These are phyloP conservation scores for Nymphicus hollandicus DNA, from an alignment of 2,113 vertebrate species.

Conservation along the genomic window DNA sequence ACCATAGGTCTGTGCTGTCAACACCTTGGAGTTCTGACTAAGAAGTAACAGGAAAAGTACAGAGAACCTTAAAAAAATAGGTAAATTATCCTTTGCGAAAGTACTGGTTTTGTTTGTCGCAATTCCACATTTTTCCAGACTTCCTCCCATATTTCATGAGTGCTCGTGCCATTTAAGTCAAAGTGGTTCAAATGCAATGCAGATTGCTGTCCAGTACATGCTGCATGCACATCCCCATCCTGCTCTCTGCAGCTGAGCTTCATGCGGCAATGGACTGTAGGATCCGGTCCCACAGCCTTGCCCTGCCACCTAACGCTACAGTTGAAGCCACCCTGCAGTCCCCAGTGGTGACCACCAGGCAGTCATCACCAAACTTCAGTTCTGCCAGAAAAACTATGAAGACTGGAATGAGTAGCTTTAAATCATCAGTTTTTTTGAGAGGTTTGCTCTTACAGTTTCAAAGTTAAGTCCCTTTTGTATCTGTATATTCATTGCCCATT, in stretches of 20 bases:
- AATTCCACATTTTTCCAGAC: background rate
- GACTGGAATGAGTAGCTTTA: background rate
- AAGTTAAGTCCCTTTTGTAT: background rate
- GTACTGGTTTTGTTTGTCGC: background rate
- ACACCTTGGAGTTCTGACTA: background rate
- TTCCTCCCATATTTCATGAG: background rate
- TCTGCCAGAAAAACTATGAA: background rate
- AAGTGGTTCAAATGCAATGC: fast-evolving
- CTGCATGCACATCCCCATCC: fast-evolving
- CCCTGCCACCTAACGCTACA: fast-evolving
- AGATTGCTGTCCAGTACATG: fast-evolving
- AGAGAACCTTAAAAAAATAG: background rate
- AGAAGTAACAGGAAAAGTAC: background rate
- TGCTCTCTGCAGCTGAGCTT: background rate
- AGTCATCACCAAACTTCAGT: too few relatives aligned
- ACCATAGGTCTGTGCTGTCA: background rate
- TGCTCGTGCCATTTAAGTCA: background rate
- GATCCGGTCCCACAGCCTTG: fast-evolving
- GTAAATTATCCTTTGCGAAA: background rate
- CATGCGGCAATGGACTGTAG: fast-evolving
- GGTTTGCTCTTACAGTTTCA: background rate
- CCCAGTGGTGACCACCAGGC: fast-evolving
- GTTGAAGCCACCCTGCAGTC: background rate
- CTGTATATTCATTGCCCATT: fast-evolving
- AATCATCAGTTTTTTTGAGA: too few relatives aligned